Evolutionary conservation across 1,140 invertebrate genomes (phyloP), one percentile per base, ranked within the genome.

Genomic region (Ostrea edulis): DNA sequence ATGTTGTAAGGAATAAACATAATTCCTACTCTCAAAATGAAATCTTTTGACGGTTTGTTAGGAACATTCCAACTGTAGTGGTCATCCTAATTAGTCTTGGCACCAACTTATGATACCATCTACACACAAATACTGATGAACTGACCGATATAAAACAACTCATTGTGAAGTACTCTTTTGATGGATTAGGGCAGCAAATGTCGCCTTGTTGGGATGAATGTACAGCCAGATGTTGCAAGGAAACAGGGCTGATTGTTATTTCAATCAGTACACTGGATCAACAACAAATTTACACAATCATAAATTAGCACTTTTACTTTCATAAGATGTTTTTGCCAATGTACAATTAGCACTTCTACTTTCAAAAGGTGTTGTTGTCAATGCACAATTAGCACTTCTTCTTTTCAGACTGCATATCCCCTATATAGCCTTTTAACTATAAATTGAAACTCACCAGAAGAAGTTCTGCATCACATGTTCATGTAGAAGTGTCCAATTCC

Each of bases 381-480:
- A 44, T 44, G 5, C 5, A 1, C 1, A 44, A 62, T 62, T 62
- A 62, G 55, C 55, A 62, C 14, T 62, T 62, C 55, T n/a, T 20
- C 7, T 17, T 20, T 62, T 20, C 55, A 12, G 55, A 58, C 14
- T 58, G 55, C 8, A n/a, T n/a, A n/a, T n/a, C n/a, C n/a, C n/a
- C n/a, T n/a, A n/a, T n/a, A n/a, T n/a, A 2, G 35, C 35, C 20
- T 62, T 62, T 17, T n/a, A 17, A 62, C 55, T 62, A 20, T 62
- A 14, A 3, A 20, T 17, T 62, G 7, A 14, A 54, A 65, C 89
- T 91, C 95, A 95, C 97, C 97, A 97, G 92, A 96, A 96, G 93
- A 97, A 97, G 51, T 91, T 87, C 0, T 96, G 96, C 93, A 97
- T 97, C 0, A 98, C 97, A 93, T 95, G 97, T 87, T 96, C 96